Evolutionary conservation across 2,888 invertebrate genomes (phyloP), one percentile per base, ranked within the genome.

Genomic region (Dioctria rufipes): DNA sequence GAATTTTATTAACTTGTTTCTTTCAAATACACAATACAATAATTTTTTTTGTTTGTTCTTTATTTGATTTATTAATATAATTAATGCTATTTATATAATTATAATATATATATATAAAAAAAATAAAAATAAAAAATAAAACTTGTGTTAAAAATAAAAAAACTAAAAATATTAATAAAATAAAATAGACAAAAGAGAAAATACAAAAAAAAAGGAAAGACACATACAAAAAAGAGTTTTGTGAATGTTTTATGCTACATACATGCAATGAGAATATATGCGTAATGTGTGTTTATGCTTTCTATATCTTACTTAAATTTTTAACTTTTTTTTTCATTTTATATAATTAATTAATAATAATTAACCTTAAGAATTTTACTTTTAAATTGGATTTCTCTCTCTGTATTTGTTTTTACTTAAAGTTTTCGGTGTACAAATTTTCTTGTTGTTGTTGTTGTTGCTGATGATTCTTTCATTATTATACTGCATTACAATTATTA

Each of bases 1-100:
- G 5, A 77, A 77, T 77, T 77, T 77, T 77, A 77, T 77, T 77
- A 77, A 77, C 77, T 77, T 60, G 37, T 58, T 69, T 43, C 69
- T 78, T 82, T 80, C 80, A 82, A 82, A 80, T 82, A 82, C 80
- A 82, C 80, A 82, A 80, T 80, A 80, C 80, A 82, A 78, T 80
- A 82, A 82, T 80, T 78, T 25, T 25, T 25, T 82, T 81, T 80
- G 54, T 81, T 67, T 80, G 77, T 61, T 63, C 60, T 63, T 73
- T 80, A 63, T 54, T 67, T 80, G 61, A 69, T 71, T 80, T 81
- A 80, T 80, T 79, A 81, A 69, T 81, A 25, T 81, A 73, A 63
- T 77, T 77, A 77, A 77, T 77, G 77, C 77, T 77, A 77, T 77
- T 77, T 77, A 77, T 77, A 77, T 77, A 75, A 75, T 69, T 46